Evolutionary conservation across 1,140 invertebrate species (phyloP), one percentile per base, ranked within the genome.

Genomic region (Papilio polytes): DNA sequence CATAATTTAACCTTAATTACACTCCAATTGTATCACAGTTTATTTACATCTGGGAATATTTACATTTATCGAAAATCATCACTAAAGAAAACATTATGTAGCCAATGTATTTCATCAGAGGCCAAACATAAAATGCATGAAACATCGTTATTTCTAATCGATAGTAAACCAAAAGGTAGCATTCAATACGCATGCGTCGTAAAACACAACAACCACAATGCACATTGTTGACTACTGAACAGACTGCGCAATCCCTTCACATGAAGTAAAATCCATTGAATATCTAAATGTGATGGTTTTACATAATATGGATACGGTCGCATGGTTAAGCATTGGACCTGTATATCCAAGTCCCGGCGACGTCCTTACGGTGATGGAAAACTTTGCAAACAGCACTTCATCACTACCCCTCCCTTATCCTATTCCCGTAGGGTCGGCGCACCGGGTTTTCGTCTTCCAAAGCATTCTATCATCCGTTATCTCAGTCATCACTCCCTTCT

Each of bases 171-270:
- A 20, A 74, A 51, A 76, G 46, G 74, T 51, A 48, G 72, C 77
- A 81, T 83, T 85, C 78, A 80, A 85, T 80, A 56, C 46, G 53
- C 78, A 70, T 70, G 79, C 74, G 48, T 81, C 70, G 66, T 81
- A 81, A 81, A 79, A 74, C 66, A 63, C 41, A 77, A 44, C 70
- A 72, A 73, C 51, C 72, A 86, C 83, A 86, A 84, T 86, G 51
- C 22, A 63, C 79, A 84, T 86, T 83, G 85, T 86, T 86, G 83
- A 77, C 81, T 81, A 82, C 78, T 44, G 41, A 12, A 44, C 73
- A 76, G 12, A n/a, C 74, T 76, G 20, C 46, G 74, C 74, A 76
- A 76, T 51, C n/a, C 41, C 6, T 20, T 76, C 10, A 20, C 74
- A 48, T 26, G 46, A 13, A n/a, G n/a, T 76, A 76, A 76, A 76